phyloP scores from a whole-genome alignment of 2,888 invertebrate species.

The Drosophila borborema region DNA sequence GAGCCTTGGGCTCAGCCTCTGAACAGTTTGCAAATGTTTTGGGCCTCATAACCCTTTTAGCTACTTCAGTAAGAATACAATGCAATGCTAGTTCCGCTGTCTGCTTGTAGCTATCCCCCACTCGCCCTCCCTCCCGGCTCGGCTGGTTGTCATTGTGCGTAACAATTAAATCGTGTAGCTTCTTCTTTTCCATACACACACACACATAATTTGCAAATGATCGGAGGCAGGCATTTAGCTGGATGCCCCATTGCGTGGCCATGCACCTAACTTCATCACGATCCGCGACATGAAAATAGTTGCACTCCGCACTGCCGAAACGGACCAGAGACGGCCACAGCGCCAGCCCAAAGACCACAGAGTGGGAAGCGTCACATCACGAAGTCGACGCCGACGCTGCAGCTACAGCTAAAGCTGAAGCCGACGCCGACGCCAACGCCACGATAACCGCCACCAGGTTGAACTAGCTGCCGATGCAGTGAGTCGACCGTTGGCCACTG shows the following conservation, averaged over 20 bases:
- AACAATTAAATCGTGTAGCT: slow-evolving; percentile 83
- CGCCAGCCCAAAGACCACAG: slow-evolving; percentile 50
- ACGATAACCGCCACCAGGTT: slow-evolving; percentile 29
- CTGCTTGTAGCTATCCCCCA: not conserved
- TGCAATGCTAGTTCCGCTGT: slow-evolving; percentile 30
- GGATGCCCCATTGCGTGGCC: slow-evolving; percentile 72
- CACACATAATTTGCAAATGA: slow-evolving; percentile 70
- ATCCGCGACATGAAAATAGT: slow-evolving; percentile 78
- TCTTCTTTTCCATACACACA: slow-evolving; percentile 42
- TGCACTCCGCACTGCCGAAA: slow-evolving; percentile 63
- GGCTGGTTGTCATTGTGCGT: slow-evolving; percentile 77
- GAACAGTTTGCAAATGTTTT: slow-evolving; percentile 56
- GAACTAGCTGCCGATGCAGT: slow-evolving; percentile 52
- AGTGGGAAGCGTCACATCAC: slow-evolving; percentile 82
- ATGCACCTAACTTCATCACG: slow-evolving; percentile 82
- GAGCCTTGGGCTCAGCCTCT: slow-evolving; percentile 18
- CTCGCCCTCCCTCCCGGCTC: not conserved
- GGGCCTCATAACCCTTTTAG: slow-evolving; percentile 47
- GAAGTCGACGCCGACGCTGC: slow-evolving; percentile 75
- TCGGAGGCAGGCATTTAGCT: slow-evolving; percentile 39
- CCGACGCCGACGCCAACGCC: slow-evolving; percentile 42
- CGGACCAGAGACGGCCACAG: slow-evolving; percentile 39
- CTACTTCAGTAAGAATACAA: slow-evolving; percentile 40
- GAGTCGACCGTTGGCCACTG: slow-evolving; percentile 59
- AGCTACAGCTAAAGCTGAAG: slow-evolving; percentile 40